Percentiles rank a stretch among this genome's conserved stretches.
These are phyloP conservation scores for Solenopsis fugax DNA, from an alignment of 1,140 invertebrate species.

Conservation along the genomic window DNA sequence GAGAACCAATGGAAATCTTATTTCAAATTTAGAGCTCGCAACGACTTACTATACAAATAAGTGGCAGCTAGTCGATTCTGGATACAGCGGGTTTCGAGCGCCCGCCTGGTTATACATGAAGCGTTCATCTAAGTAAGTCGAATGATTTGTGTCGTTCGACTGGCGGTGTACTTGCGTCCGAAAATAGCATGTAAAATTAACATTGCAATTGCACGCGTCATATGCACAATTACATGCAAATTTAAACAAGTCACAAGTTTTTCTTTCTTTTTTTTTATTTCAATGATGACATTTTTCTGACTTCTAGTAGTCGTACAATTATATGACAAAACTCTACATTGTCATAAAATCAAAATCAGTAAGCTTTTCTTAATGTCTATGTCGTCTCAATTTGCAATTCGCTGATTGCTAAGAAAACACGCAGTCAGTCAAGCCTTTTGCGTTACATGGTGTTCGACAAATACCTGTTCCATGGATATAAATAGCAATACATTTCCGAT, in stretches of 20 bases:
- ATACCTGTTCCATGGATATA: constrained; percentile 43
- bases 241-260: not conserved
- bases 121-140: not conserved
- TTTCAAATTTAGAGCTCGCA: not conserved
- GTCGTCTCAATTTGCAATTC: not conserved
- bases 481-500: constrained; percentile 36
- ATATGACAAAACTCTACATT: not conserved
- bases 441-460: not conserved
- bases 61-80: constrained; percentile 49
- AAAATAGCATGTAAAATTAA: constrained; percentile 25
- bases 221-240: not conserved
- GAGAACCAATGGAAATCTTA: not conserved
- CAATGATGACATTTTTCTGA: not conserved
- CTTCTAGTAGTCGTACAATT: not conserved
- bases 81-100: constrained; percentile 46
- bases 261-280: not conserved
- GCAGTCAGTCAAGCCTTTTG: not conserved
- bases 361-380: not conserved
- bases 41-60: constrained; percentile 1
- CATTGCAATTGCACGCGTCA: not conserved
- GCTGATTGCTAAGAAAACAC: not conserved
- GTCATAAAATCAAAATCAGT: not conserved
- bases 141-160: not conserved
- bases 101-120: constrained; percentile 19
- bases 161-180: not conserved